phyloP scores from a whole-genome alignment of 2,113 vertebrate species.

The Vombatus ursinus region DNA sequence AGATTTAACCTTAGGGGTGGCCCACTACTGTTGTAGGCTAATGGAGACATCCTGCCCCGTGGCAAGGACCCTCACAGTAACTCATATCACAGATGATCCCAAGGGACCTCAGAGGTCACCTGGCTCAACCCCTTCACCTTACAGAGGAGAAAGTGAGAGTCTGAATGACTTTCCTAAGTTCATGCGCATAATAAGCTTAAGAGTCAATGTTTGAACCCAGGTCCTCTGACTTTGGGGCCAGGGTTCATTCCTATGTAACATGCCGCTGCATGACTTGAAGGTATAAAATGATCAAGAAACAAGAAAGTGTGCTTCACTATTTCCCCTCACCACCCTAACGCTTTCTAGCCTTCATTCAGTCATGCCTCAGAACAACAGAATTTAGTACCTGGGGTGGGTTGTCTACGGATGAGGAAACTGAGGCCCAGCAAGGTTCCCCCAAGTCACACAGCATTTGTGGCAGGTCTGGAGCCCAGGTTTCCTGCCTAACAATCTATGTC shows the following conservation, averaged over 20 bases:
- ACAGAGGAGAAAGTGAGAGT: not conserved
- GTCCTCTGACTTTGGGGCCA: not conserved
- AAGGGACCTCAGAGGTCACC: constrained; percentile 2
- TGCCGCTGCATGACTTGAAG: not conserved
- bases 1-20: too few species aligned
- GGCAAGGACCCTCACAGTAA: not conserved
- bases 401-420: not conserved
- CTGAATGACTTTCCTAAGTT: not conserved
- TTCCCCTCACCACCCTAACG: not conserved
- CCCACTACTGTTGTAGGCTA: too few species aligned
- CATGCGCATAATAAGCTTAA: not conserved
- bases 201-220: not conserved
- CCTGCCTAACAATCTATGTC: not conserved
- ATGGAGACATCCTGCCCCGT: too few species aligned
- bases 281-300: not conserved
- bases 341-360: not conserved
- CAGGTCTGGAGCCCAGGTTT: not conserved
- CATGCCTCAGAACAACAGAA: not conserved
- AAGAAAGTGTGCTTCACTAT: not conserved
- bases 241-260: not conserved
- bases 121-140: not conserved
- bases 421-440: not conserved
- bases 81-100: not conserved
- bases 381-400: not conserved
- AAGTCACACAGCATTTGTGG: not conserved